Percentiles rank a stretch among this genome's conserved stretches.
These are phyloP conservation scores for Notarius quadriscutis DNA, from an alignment of 2,113 vertebrate species.

Conservation along the genomic window DNA sequence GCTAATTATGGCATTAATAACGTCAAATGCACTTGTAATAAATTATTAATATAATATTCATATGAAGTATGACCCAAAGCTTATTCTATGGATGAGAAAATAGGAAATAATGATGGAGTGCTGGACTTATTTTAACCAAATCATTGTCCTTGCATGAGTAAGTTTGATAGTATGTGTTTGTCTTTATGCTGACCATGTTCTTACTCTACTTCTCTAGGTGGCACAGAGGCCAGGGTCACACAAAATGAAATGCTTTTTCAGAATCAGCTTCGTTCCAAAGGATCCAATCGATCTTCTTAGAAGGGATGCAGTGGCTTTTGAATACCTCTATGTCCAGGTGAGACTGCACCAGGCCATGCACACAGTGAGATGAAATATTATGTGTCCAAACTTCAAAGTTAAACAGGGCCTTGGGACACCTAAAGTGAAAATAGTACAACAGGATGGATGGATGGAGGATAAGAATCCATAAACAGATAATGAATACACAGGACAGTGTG, in stretches of 20 bases:
- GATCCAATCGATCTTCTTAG: conserved; percentile 94
- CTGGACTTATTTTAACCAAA: background rate
- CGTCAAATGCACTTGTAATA: background rate
- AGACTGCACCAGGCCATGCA: background rate
- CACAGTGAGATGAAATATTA: background rate
- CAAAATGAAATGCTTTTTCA: conserved; percentile 97
- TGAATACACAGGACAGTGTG: background rate
- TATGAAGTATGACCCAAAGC: background rate
- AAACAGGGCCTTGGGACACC: background rate
- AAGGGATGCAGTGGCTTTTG: conserved; percentile 92
- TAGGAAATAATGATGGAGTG: background rate
- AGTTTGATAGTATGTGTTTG: background rate
- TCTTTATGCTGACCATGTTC: background rate
- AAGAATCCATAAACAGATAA: background rate
- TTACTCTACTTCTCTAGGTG: conserved; percentile 75
- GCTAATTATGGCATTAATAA: background rate
- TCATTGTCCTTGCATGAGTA: background rate
- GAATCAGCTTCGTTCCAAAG: conserved; percentile 94
- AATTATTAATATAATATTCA: background rate
- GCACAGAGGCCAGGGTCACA: conserved; percentile 90
- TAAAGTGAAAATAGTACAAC: background rate
- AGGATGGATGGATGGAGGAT: background rate
- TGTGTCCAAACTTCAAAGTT: background rate
- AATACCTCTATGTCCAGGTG: conserved; percentile 97
- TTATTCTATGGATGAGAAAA: background rate